Conservation (phyloP, 1,140 invertebrate genomes). For the Matsumurasca onukii region DNA sequence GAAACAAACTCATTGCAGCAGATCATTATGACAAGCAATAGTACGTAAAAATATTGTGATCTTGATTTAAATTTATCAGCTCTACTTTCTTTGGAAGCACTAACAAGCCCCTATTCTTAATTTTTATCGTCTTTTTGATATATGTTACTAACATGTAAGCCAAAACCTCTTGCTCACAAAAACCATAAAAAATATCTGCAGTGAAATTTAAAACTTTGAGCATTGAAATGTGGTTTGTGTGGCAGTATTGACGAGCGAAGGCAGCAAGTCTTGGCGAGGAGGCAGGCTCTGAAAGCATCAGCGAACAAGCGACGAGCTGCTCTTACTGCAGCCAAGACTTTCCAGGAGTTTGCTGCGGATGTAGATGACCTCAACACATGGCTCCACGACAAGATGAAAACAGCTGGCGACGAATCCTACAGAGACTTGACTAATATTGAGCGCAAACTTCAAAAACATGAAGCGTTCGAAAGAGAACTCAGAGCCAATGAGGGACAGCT, state of each 20-base stretch:
- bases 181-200: not conserved
- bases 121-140: not conserved
- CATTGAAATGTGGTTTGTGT: not conserved
- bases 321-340: constrained; percentile 75
- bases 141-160: not conserved
- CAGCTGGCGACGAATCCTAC: constrained; percentile 91
- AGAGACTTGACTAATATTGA: constrained; percentile 89
- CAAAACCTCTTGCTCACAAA: not conserved
- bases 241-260: constrained; percentile 71
- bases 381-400: constrained; percentile 90
- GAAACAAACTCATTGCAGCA: constrained; percentile 78
- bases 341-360: constrained; percentile 85
- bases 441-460: constrained; percentile 94
- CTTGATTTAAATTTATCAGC: no score
- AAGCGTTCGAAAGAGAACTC: constrained; percentile 95
- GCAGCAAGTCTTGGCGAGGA: constrained; percentile 70
- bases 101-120: no score
- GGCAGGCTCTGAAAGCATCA: constrained; percentile 71
- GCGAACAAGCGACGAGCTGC: constrained; percentile 70
- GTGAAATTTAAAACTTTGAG: not conserved
- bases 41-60: constrained; percentile 62
- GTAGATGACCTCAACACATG: constrained; percentile 85
- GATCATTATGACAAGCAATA: constrained; percentile 84
- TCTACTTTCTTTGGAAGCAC: no score
- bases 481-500: constrained; percentile 89